Evolutionary conservation across 2,888 invertebrate genomes (phyloP).

Genomic region (Euzetes globulus): DNA sequence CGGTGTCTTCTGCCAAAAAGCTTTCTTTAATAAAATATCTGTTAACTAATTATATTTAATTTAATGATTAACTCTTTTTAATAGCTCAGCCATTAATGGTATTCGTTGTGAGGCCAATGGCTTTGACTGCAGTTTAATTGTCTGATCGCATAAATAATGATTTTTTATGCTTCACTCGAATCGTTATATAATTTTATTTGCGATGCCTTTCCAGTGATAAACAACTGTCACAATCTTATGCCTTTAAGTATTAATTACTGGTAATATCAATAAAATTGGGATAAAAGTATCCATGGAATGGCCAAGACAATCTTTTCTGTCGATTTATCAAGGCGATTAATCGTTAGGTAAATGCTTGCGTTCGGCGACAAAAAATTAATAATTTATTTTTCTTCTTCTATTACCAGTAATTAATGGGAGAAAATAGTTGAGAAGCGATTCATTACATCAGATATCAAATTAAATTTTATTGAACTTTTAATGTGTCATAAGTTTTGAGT

Average conservation of each 20-base stretch:
- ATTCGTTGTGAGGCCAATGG: neutral
- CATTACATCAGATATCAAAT: too few relatives aligned
- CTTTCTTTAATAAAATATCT: neutral
- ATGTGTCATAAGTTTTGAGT: too few relatives aligned
- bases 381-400: too few relatives aligned
- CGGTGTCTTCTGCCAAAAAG: neutral
- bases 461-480: too few relatives aligned
- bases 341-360: too few relatives aligned
- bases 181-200: neutral
- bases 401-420: too few relatives aligned
- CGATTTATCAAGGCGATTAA: too few relatives aligned
- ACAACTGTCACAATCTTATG: neutral
- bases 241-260: neutral
- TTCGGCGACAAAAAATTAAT: too few relatives aligned
- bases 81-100: neutral
- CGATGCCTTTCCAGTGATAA: neutral
- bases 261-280: slow-evolving; percentile 6
- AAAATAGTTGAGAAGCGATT: too few relatives aligned
- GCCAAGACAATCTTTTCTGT: neutral
- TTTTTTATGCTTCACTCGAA: neutral
- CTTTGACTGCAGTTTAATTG: slow-evolving; percentile 1
- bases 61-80: neutral
- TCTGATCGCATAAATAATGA: neutral
- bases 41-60: neutral
- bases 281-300: neutral